phyloP scores from a whole-genome alignment of 37 sponge, comb jelly and placozoan genomes.

The Hexactinellida sp. region DNA sequence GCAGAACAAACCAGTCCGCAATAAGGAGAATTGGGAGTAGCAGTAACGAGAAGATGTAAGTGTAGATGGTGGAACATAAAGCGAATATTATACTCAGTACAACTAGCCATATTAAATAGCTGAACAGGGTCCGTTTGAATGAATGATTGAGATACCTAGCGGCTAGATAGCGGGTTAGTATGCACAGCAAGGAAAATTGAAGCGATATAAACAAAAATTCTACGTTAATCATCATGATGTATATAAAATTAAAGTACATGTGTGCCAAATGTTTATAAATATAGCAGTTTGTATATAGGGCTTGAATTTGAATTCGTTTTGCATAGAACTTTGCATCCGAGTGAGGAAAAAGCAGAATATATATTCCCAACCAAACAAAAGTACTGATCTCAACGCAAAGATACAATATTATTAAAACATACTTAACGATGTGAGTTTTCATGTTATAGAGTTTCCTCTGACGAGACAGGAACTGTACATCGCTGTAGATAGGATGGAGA shows the following conservation, averaged over 20 bases:
- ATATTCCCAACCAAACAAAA: background rate
- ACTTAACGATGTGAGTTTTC: background rate
- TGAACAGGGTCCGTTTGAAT: background rate
- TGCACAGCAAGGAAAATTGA: background rate
- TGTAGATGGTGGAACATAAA: background rate
- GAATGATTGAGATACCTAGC: background rate
- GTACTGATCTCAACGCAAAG: background rate
- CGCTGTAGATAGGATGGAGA: background rate
- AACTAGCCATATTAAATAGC: background rate
- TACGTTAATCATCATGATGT: background rate
- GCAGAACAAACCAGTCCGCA: background rate
- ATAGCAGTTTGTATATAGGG: background rate
- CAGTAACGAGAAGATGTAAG: background rate
- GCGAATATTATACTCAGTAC: background rate
- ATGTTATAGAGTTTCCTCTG: background rate
- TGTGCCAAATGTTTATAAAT: background rate
- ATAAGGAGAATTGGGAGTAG: background rate
- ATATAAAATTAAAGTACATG: background rate
- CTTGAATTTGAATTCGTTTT: background rate
- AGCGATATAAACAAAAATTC: background rate
- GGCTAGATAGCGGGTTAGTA: background rate
- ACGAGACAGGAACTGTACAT: background rate
- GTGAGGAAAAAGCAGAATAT: background rate
- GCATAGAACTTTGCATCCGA: background rate
- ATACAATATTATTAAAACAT: background rate